A percentile compares a stretch with the other conserved stretches of the same genome.
These are phyloP conservation scores for Bradypodion ventrale DNA, from an alignment of 2,797 vertebrate species.

Conservation along the genomic window DNA sequence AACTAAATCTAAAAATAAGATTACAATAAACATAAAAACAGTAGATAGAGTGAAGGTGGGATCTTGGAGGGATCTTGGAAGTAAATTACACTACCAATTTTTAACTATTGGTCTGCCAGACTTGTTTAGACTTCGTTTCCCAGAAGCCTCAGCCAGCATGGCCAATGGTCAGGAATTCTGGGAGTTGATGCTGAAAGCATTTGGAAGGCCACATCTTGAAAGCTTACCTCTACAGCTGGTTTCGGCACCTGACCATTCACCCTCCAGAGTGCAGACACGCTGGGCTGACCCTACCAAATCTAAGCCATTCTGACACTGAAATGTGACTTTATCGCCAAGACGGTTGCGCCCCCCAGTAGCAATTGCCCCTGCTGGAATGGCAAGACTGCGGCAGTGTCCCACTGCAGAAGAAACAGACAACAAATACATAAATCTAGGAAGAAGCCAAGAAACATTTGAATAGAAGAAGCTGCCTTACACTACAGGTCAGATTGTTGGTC, in stretches of 20 bases:
- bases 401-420: slow-evolving; percentile 55
- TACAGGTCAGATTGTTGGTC: no score
- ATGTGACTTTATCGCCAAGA: slow-evolving; percentile 76
- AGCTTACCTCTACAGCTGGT: slow-evolving; percentile 83
- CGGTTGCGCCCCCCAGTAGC: slow-evolving; percentile 72
- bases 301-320: slow-evolving; percentile 76
- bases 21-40: no score
- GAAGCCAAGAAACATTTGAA: background rate
- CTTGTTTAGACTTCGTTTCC: no score
- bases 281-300: slow-evolving; percentile 79
- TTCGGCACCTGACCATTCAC: slow-evolving; percentile 83
- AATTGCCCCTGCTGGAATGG: slow-evolving; percentile 77
- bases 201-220: background rate
- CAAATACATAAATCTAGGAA: background rate
- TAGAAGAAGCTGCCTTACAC: no score
- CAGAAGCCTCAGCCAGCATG: no score
- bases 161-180: no score
- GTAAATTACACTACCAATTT: no score
- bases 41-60: no score
- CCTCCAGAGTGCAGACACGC: slow-evolving; percentile 77
- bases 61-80: no score
- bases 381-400: slow-evolving; percentile 80
- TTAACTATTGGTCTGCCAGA: no score
- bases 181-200: background rate
- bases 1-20: no score